Evolutionary conservation across 2,113 vertebrate genomes (phyloP).

Genomic region (Varanus salvator): DNA sequence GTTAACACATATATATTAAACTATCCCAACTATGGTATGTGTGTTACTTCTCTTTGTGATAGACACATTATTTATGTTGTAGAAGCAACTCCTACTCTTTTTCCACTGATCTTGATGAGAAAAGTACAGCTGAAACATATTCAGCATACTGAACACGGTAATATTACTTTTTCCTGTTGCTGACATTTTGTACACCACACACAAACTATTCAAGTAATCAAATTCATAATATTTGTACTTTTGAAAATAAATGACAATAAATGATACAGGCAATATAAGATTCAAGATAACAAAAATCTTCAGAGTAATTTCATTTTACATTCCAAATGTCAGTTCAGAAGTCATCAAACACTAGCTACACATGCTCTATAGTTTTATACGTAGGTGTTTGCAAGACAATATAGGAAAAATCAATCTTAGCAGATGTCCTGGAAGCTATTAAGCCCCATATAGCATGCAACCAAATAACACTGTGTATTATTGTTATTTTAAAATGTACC

Average conservation of each 20-base stretch:
- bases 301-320: neutral
- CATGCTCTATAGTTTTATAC: neutral
- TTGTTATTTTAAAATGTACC: neutral
- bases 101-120: neutral
- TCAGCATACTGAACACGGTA: neutral
- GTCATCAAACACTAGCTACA: neutral
- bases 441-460: neutral
- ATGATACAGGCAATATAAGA: neutral
- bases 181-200: neutral
- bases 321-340: neutral
- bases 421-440: neutral
- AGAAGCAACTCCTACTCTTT: neutral
- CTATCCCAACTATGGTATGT: neutral
- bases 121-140: neutral
- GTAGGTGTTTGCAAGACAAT: too few relatives aligned
- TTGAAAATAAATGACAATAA: neutral
- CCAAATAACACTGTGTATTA: too few relatives aligned
- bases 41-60: neutral
- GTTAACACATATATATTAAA: neutral
- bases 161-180: neutral
- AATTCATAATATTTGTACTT: neutral
- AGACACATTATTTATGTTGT: neutral
- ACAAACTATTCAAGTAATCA: neutral
- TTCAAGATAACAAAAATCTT: neutral
- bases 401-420: neutral